Conservation (phyloP, 2,888 invertebrate genomes). For the Mesorhabditis sp. region DNA sequence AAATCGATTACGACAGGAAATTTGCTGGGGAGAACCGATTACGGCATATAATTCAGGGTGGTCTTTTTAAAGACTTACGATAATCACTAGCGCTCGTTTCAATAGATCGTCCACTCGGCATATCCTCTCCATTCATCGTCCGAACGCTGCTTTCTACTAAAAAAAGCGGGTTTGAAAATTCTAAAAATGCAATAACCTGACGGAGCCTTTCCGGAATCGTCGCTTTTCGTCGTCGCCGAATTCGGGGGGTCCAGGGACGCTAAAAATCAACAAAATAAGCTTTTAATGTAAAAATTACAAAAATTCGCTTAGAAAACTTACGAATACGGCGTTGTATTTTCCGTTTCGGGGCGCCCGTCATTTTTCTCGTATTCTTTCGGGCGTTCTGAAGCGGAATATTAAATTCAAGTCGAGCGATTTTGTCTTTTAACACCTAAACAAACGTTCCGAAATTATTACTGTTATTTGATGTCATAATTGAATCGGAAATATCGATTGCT, state of each 20-base stretch:
- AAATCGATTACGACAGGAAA: background rate
- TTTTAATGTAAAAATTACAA: background rate
- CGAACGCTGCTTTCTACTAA: background rate
- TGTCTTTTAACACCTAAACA: background rate
- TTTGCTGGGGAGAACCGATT: no score
- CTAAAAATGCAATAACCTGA: background rate
- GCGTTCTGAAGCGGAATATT: background rate
- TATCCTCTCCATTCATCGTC: background rate
- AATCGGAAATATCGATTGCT: no score
- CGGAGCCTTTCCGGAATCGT: background rate
- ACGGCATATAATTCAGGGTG: no score
- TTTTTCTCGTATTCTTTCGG: conserved; percentile 15
- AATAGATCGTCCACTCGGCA: background rate
- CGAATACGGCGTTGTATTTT: background rate
- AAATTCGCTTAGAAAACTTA: background rate
- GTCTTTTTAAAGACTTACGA: background rate
- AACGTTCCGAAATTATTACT: no score
- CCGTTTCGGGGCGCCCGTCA: conserved; percentile 19
- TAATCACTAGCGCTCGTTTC: conserved; percentile 4
- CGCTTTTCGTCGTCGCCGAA: background rate
- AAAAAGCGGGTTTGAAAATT: background rate
- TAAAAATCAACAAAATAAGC: background rate
- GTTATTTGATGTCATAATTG: no score
- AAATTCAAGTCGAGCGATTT: background rate
- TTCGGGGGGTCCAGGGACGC: background rate